Base-by-base conservation (phyloP, 2,888 invertebrate species). In the Allolobophora icterica region DNA sequence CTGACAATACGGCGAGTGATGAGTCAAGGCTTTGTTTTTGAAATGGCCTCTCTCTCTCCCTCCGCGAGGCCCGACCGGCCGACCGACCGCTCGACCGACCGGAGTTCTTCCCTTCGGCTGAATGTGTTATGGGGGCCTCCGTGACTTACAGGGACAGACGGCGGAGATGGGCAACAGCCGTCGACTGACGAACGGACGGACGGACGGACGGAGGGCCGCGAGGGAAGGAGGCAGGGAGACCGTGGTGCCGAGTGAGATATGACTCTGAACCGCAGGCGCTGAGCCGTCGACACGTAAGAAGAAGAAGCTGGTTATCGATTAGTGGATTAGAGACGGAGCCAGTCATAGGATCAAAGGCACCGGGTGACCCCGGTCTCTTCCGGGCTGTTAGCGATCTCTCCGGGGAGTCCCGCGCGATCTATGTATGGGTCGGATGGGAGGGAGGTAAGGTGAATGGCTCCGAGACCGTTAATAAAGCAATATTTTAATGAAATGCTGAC, bases 321-420 rank as follows among this genome's bases (percentile, higher is more conserved):
- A 71, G 71, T 71, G 30, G 71, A 1, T 13, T n/a, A 1, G 71
- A 71, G 71, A 71, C 71, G 52, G 30, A 71, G 71, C 30, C 71
- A 71, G 71, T n/a, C 71, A 71, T n/a, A 8, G 71, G 71, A 71
- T 71, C 71, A 71, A 71, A 71, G 71, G 71, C 71, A 71, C 71
- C 71, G 71, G n/a, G 71, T 71, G 71, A 71, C 71, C 71, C 71
- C n/a, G 71, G 71, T 13, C 71, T 71, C 71, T 71, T 71, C 71
- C 71, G 71, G 71, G 71, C 71, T n/a, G 71, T 71, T 71, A 71
- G 71, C 30, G 30, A 71, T n/a, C 71, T 71, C 71, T n/a, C 71
- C 71, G n/a, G n/a, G 71, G 71, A n/a, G 71, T 38, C 8, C 71
- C 71, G 71, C n/a, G 71, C n/a, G n/a, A n/a, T n/a, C n/a, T n/a